Base-by-base conservation (phyloP, 2,797 vertebrate species). In the Sebastes paucispinis region DNA sequence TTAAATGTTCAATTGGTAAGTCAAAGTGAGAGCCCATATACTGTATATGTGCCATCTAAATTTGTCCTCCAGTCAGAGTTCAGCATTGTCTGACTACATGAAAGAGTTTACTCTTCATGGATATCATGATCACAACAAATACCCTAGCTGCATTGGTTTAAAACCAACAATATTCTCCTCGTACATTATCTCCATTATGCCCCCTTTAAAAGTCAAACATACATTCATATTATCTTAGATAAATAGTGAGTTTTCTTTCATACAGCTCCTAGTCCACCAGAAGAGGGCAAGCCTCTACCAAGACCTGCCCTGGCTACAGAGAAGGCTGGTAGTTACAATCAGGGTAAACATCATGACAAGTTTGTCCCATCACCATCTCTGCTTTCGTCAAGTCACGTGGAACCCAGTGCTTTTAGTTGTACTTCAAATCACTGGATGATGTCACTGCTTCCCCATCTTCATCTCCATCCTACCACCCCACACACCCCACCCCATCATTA, bases 191-290 rank as follows among this genome's bases (percentile, higher is more conserved):
- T 62, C 27, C 13, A 50, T 50, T 63, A 87, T 89, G 88, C 86
- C 85, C 84, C 89, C 66, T 89, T 90, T 89, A 90, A 85, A 85
- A 89, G 62, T 68, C 6, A 58, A 81, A 55, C 29, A 52, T 59
- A 75, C 77, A 77, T 76, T 65, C 6, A 81, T 66, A 59, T 80
- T 70, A 88, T 89, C 73, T 77, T 68, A 88, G 78, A 90, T 90
- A 87, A 94, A 93, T 81, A 91, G 90, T 83, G 73, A 91, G 86
- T 93, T 94, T 89, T 95, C 89, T 95, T 91, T 93, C 87, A 94
- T 87, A 85, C 95, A 96, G 94, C 93, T 95, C 90, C 93, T 92
- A 95, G 92, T 92, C 88, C 89, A 89, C 88, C 89, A 87, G 90
- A 92, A 91, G 94, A 92, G 86, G 90, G 94, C 91, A 94, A 93